These are phyloP conservation scores for Vanessa atalanta DNA, from an alignment of 1,140 invertebrate genomes.

Conservation along the genomic window DNA sequence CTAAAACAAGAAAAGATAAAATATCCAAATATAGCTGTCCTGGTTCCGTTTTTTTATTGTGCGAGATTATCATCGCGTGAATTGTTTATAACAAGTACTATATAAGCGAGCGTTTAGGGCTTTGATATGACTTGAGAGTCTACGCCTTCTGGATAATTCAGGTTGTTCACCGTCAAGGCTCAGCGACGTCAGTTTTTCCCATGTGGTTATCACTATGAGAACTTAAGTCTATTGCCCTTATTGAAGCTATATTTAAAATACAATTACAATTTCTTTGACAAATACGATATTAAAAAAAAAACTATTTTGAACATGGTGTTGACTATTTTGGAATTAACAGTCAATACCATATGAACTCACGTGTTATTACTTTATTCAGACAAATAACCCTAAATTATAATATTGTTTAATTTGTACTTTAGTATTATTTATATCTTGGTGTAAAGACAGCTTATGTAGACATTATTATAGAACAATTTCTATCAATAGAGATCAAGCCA, in stretches of 20 bases:
- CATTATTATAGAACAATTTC: no score
- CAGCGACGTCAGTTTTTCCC: not conserved
- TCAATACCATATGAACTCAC: no score
- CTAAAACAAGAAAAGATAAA: not conserved
- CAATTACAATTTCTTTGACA: not conserved
- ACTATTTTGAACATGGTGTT: no score
- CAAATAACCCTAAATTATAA: no score
- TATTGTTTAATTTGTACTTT: no score
- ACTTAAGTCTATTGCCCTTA: conserved; percentile 6
- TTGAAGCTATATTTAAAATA: not conserved
- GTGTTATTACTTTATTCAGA: no score
- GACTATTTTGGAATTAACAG: no score
- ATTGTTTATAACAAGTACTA: not conserved
- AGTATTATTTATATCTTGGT: no score
- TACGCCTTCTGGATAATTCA: not conserved
- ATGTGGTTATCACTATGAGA: conserved; percentile 6
- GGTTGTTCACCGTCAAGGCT: conserved; percentile 21
- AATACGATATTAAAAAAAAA: no score
- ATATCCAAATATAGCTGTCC: not conserved
- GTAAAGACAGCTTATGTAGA: no score
- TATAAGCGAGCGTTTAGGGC: no score
- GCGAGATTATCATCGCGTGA: not conserved
- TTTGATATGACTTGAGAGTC: not conserved
- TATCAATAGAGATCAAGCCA: no score
- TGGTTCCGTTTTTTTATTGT: not conserved